Evolutionary conservation across 2,888 invertebrate genomes (phyloP).

Genomic region (Ptilodon capucinus): DNA sequence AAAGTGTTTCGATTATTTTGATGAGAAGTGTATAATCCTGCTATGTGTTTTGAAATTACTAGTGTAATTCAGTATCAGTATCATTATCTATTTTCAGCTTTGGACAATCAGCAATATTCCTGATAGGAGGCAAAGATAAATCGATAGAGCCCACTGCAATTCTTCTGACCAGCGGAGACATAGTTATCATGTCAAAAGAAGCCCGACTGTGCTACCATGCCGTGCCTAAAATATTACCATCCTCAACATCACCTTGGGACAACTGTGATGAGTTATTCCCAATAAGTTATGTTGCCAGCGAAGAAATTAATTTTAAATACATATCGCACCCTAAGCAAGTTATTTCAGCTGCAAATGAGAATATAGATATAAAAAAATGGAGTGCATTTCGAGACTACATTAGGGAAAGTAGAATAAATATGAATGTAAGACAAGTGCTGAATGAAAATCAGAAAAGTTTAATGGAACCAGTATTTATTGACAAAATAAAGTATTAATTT

Average conservation of each 20-base stretch:
- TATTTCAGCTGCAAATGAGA: conserved; percentile 41
- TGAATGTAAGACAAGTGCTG: conserved; percentile 96
- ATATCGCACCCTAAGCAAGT: conserved; percentile 40
- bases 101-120: conserved; percentile 96
- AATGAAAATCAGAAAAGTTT: conserved; percentile 80
- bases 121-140: conserved; percentile 91
- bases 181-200: conserved; percentile 93
- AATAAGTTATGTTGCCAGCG: conserved; percentile 4
- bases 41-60: not conserved
- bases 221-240: conserved; percentile 91
- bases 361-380: conserved; percentile 68
- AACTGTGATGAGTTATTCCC: conserved; percentile 32
- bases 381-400: conserved; percentile 84
- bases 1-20: too few relatives aligned
- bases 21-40: too few relatives aligned
- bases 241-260: conserved; percentile 75
- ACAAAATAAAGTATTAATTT: conserved; percentile 24
- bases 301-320: conserved; percentile 42
- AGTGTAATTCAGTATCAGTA: conserved; percentile 1
- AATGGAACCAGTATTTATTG: conserved; percentile 40
- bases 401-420: conserved; percentile 91
- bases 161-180: conserved; percentile 93
- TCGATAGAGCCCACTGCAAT: conserved; percentile 87
- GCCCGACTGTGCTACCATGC: conserved; percentile 96
- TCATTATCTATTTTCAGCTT: conserved; percentile 85